Evolutionary conservation across 2,888 invertebrate species (phyloP), one percentile per base, ranked within the genome.

Genomic region (Ectemnius lituratus): DNA sequence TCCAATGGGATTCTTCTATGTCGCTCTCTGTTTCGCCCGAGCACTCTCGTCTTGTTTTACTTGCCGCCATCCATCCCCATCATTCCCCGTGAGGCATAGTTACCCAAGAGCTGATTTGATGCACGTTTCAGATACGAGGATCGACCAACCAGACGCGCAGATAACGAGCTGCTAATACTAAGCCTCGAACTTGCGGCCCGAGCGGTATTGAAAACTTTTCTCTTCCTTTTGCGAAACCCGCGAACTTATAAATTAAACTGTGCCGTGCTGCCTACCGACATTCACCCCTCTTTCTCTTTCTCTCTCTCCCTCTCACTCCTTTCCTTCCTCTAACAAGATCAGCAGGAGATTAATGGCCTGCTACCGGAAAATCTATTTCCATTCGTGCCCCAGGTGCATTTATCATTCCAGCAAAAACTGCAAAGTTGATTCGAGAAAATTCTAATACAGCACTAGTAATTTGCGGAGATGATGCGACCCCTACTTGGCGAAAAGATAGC

Each of bases 91-190:
- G 71, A 71, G 62, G 65, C 64, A 59, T 63, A 37, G 66, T 67
- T 78, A 77, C 73, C 75, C 73, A 67, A 76, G 76, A 78, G 81
- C 70, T 80, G 79, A 83, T 83, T 83, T 78, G 83, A 83, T 83
- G 79, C 81, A 83, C 83, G 80, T 80, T 79, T 78, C 76, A 79
- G 81, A 83, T 81, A 83, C 66, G 61, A 67, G 72, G 64, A 70
- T 73, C 82, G 73, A 60, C 75, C 75, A 76, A 75, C 76, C 83
- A 74, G 73, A 75, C 75, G 71, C 75, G 60, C 58, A 73, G 83
- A 77, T 83, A 83, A 83, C 75, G 70, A 83, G 74, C 83, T 65
- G 81, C 75, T 83, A 79, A 81, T 83, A 64, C 72, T 23, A 68
- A 64, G 73, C 74, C 63, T 56, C 60, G 66, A 76, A 75, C 76